These are phyloP conservation scores for Stichodactyla helianthus DNA, from an alignment of 64 coral and sea anemone species.

Conservation along the genomic window DNA sequence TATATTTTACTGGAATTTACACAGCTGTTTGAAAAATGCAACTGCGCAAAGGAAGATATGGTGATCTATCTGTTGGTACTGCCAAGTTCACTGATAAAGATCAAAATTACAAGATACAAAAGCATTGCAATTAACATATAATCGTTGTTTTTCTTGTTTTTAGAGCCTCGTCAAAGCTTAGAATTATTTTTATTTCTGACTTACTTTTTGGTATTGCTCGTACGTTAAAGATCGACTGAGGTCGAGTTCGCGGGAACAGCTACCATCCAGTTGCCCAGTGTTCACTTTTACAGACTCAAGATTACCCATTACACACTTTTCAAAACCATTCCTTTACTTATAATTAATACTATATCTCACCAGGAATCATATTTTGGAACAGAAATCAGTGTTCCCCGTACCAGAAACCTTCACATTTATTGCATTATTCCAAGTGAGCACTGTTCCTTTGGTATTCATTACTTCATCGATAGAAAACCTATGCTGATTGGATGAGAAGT, in stretches of 20 bases:
- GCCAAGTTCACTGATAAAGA: background rate
- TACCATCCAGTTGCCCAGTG: constrained; percentile 60
- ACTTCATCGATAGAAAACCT: background rate
- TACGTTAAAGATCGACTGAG: constrained; percentile 68
- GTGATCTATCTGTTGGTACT: too few relatives aligned
- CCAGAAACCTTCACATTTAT: background rate
- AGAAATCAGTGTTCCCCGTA: background rate
- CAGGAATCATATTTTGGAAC: background rate
- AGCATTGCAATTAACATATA: background rate
- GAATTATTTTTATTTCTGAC: background rate
- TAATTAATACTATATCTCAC: background rate
- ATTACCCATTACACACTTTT: constrained; percentile 62
- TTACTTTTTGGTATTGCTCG: constrained; percentile 75
- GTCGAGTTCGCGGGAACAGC: constrained; percentile 65
- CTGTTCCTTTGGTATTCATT: too few relatives aligned
- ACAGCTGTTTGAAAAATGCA: background rate
- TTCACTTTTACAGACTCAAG: constrained; percentile 67
- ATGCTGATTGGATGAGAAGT: background rate
- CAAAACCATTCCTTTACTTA: background rate
- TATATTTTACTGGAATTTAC: background rate
- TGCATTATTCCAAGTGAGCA: background rate
- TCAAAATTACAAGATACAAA: background rate
- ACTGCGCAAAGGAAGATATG: too few relatives aligned
- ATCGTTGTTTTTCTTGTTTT: background rate
- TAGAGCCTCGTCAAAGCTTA: background rate